These are phyloP conservation scores for Pipra filicauda DNA, from an alignment of 2,113 vertebrate species.

Conservation along the genomic window DNA sequence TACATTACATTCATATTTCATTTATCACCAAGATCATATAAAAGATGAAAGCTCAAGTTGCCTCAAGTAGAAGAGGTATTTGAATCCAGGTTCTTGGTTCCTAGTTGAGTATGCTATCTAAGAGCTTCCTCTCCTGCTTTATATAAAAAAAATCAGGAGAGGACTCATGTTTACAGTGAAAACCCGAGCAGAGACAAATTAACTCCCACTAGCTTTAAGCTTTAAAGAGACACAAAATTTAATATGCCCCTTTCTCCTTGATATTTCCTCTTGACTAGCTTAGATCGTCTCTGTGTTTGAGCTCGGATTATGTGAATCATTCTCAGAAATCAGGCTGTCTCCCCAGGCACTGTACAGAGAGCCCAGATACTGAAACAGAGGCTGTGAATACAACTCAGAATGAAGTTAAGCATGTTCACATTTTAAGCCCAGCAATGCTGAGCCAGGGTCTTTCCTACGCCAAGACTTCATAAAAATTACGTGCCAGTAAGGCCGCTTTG, in stretches of 20 bases:
- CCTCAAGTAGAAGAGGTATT: not conserved
- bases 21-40: not conserved
- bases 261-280: slow-evolving; percentile 6
- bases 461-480: not conserved
- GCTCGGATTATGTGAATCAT: not conserved
- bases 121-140: not conserved
- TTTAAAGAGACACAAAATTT: not conserved
- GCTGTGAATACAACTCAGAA: not conserved
- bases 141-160: not conserved
- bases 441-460: not conserved
- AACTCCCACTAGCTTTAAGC: not conserved
- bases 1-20: not conserved
- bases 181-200: not conserved
- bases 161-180: not conserved
- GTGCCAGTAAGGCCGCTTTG: not conserved
- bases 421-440: not conserved
- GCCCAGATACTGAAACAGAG: not conserved
- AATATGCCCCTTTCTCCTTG: not conserved
- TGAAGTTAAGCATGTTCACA: not conserved
- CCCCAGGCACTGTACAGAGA: not conserved
- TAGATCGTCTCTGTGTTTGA: not conserved
- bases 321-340: not conserved
- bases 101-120: not conserved
- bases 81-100: not conserved
- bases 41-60: not conserved